Evolutionary conservation across 2,888 invertebrate species (phyloP).

Genomic region (Rhamnusium bicolor): DNA sequence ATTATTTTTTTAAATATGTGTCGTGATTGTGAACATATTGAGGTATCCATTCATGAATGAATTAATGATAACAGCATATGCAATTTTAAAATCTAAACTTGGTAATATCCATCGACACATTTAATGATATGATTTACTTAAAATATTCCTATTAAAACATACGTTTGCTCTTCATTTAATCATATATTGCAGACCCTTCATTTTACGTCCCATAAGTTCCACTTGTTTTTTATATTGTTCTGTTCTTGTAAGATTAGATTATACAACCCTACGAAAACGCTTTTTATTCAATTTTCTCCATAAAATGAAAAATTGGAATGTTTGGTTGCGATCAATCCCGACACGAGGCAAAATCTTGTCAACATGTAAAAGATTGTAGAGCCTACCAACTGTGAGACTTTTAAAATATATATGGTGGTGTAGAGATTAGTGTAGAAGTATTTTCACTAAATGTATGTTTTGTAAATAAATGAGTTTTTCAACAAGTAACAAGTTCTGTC

Average conservation of each 20-base stretch:
- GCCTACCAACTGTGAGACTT: neutral
- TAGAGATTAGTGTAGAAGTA: no score
- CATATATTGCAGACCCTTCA: constrained; percentile 4
- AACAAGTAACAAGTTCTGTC: no score
- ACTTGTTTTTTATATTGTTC: constrained; percentile 21
- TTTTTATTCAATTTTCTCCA: constrained; percentile 25
- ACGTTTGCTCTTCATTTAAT: constrained; percentile 1
- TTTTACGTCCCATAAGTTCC: constrained; percentile 18
- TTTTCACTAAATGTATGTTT: no score
- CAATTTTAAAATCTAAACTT: no score
- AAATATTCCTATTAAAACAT: neutral
- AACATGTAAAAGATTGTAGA: constrained; percentile 9
- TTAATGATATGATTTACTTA: no score
- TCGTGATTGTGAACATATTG: no score
- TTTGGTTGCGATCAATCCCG: constrained; percentile 13
- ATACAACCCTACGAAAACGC: constrained; percentile 21
- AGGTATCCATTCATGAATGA: no score
- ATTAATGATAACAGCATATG: no score
- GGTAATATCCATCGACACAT: no score
- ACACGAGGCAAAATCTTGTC: constrained; percentile 9
- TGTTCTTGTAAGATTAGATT: constrained; percentile 20
- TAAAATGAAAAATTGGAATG: constrained; percentile 9
- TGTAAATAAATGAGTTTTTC: no score
- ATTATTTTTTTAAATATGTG: no score
- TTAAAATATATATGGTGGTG: neutral